phyloP scores from a whole-genome alignment of 2,888 invertebrate genomes.

The Aromia moschata region DNA sequence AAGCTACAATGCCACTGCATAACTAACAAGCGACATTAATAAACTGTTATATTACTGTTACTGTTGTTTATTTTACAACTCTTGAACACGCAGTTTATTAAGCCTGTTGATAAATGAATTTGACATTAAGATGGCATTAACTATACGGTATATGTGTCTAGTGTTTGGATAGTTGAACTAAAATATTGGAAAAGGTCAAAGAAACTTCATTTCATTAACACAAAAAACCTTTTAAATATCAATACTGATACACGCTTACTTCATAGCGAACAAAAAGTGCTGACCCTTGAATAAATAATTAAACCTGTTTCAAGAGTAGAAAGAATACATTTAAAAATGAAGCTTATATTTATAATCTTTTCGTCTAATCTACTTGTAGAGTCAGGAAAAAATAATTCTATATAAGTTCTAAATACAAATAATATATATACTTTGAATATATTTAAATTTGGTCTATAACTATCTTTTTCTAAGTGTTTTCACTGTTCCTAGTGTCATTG shows the following conservation, averaged over 20 bases:
- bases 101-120: background rate
- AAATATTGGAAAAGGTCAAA: conserved; percentile 8
- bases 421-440: too few species aligned
- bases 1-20: too few species aligned
- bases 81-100: background rate
- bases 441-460: too few species aligned
- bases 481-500: too few species aligned
- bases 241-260: background rate
- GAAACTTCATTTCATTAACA: background rate
- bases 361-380: too few species aligned
- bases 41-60: background rate
- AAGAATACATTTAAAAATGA: too few species aligned
- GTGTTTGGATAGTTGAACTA: background rate
- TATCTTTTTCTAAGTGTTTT: too few species aligned
- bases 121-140: background rate
- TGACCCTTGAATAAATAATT: background rate
- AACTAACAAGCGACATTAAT: too few species aligned
- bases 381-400: too few species aligned
- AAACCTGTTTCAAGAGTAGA: background rate
- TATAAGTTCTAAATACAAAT: too few species aligned
- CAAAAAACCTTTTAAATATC: background rate
- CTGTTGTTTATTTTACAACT: background rate
- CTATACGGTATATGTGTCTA: too few species aligned
- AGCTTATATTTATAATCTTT: too few species aligned
- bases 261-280: background rate